A percentile compares a stretch with the other conserved stretches of the same genome.
Evolutionary conservation across 2,797 vertebrate genomes (phyloP).

Genomic region (Galagoides demidoff): DNA sequence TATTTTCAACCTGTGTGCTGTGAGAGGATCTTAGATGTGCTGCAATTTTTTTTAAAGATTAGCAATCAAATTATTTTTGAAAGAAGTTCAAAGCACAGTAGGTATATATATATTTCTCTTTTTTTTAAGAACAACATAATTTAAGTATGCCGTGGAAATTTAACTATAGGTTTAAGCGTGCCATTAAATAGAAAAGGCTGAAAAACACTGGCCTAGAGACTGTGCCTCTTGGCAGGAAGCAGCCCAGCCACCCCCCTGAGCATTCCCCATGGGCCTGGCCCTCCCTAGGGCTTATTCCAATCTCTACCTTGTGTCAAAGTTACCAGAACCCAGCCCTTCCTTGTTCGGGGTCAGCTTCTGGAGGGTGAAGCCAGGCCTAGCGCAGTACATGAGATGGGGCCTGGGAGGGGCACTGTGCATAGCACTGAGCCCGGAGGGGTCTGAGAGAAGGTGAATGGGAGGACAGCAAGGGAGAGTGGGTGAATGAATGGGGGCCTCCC

Average conservation of each 20-base stretch:
- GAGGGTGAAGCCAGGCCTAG: not conserved
- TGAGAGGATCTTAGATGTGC: too few species aligned
- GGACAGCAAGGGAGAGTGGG: not conserved
- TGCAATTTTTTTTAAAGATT: too few species aligned
- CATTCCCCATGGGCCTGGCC: not conserved
- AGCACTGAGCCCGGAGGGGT: not conserved
- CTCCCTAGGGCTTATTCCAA: not conserved
- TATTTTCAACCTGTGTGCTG: too few species aligned
- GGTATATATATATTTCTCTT: too few species aligned
- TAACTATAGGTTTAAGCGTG: too few species aligned
- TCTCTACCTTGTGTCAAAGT: not conserved
- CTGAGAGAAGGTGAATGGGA: not conserved
- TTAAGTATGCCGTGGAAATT: too few species aligned
- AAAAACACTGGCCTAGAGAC: not conserved
- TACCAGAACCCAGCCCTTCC: not conserved
- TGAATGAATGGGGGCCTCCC: not conserved
- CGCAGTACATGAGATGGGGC: not conserved
- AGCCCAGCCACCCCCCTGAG: not conserved
- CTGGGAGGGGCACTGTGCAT: not conserved
- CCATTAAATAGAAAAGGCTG: too few species aligned
- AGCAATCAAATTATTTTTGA: too few species aligned
- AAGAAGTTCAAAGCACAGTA: too few species aligned
- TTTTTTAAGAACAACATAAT: too few species aligned
- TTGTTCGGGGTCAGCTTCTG: not conserved
- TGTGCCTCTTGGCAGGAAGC: not conserved